Evolutionary conservation across 2,888 invertebrate species (phyloP).

Genomic region (Baronia brevicornis): DNA sequence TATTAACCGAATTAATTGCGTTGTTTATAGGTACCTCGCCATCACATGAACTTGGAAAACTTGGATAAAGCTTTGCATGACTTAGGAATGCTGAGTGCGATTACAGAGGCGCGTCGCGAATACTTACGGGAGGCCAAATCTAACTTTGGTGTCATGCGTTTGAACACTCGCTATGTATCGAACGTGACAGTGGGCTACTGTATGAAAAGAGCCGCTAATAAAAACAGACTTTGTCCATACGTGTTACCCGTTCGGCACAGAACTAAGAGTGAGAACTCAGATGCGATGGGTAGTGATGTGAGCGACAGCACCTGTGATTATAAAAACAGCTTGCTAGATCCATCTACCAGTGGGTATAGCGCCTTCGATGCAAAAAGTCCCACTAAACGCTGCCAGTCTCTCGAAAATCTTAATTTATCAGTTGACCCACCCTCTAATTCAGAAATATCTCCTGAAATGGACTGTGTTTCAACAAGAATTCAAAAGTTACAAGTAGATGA

Average conservation of each 20-base stretch:
- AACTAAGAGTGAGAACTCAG: slow-evolving; percentile 79
- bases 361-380: slow-evolving; percentile 45
- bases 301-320: slow-evolving; percentile 46
- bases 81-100: slow-evolving; percentile 77
- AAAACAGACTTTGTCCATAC: slow-evolving; percentile 77
- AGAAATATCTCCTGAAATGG: slow-evolving; percentile 72
- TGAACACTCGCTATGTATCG: slow-evolving; percentile 77
- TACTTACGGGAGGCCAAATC: slow-evolving; percentile 71
- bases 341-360: slow-evolving; percentile 54
- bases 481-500: slow-evolving; percentile 78
- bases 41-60: slow-evolving; percentile 67
- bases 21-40: slow-evolving; percentile 61
- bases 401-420: slow-evolving; percentile 72
- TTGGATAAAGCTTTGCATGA: slow-evolving; percentile 77
- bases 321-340: slow-evolving; percentile 51
- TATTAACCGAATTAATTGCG: slow-evolving; percentile 25
- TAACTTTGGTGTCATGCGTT: slow-evolving; percentile 66
- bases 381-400: slow-evolving; percentile 77
- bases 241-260: slow-evolving; percentile 73
- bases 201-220: slow-evolving; percentile 69
- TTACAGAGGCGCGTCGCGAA: slow-evolving; percentile 74
- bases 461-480: slow-evolving; percentile 77
- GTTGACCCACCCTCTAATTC: slow-evolving; percentile 46
- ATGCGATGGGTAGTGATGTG: slow-evolving; percentile 54
- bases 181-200: slow-evolving; percentile 78